Base-by-base conservation (phyloP, 1,140 invertebrate genomes). In the Platorchestia sp. region DNA sequence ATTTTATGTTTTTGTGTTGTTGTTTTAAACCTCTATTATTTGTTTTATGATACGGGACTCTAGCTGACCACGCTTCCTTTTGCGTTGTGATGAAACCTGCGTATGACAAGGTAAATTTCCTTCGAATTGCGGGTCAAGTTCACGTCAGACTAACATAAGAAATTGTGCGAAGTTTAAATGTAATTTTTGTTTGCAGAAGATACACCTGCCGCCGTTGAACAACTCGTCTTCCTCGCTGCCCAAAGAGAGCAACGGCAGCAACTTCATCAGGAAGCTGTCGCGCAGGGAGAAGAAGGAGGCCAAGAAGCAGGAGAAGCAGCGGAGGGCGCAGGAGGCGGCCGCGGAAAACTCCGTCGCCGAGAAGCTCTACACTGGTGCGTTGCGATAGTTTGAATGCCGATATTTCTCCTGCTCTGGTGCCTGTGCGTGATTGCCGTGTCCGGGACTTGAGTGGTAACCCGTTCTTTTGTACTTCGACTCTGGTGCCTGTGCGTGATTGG, bases 281-380 rank as follows among this genome's bases (percentile, higher is more conserved):
- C 99, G 99, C 97, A 98, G 99, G 95, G 99, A 99, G 97, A 99
- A 99, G 97, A 99, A 99, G 97, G 99, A 99, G 97, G 98, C 99
- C 97, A 99, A 99, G 97, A 99, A 99, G 97, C 99, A 99, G 97
- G 99, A 99, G 97, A 99, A 99, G 97, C 97, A 99, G 95, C 98
- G 98, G 45, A 97, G 98, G 97, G 97, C 98, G 95, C 98, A 98
- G 86, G 96, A 96, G 95, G 97, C 97, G 14, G 97, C 97, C 45
- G 97, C 97, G 47, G 97, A 97, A 95, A 96, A 96, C 97, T 98
- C 98, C 95, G 98, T 99, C 41, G 99, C 99, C 0, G 99, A 99
- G 97, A 99, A 99, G 97, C 97, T 99, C 89, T 99, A 99, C 96
- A 99, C 98, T 96, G 98, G 98, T 98, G 5, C 45, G 91, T 75